Base-by-base conservation (phyloP, 2,113 vertebrate species). In the Mesitornis unicolor region DNA sequence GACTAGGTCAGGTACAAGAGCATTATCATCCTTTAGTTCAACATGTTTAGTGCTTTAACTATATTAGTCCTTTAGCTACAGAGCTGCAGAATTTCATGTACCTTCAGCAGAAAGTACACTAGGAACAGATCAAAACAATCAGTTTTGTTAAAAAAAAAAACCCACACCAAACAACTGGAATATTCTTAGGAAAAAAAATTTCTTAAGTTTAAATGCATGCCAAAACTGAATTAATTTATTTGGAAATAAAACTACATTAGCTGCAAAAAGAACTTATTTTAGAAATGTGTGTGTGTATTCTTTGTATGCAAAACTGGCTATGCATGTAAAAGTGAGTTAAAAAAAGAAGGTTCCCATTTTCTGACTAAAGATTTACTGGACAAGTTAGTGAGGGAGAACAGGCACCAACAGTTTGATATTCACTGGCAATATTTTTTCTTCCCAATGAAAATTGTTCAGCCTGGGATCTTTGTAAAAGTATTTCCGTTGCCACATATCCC, bases 351-450 rank as follows among this genome's bases (percentile, higher is more conserved):
- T 48, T 67, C 6, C 17, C 7, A 19, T 76, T 78, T 47, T 70
- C 45, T 84, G 45, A 69, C 24, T 29, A 40, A 57, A 77, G n/a
- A 25, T 35, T 47, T 14, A 31, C 29, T 53, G 20, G 8, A 35
- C 1, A 2, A 40, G 20, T 53, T 0, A 1, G 3, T 56, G 28
- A 26, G 9, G 12, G 20, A 84, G 14, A 60, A 21, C 1, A 57
- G 60, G 8, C 13, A 60, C 18, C 36, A n/a, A 29, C 1, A 51
- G 9, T 79, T 68, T 73, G 24, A 24, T 76, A 45, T 43, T 64
- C 6, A 25, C 15, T 71, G 48, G 24, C 14, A 64, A 21, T 0
- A 1, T 24, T 31, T 70, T 63, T 75, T 36, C 31, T 69, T 59
- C 28, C 40, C 8, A 67, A 56, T 24, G 56, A 25, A 35, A 67